Evolutionary conservation across 2,113 vertebrate genomes (phyloP), one percentile per base, ranked within the genome.

Genomic region (Mola mola): DNA sequence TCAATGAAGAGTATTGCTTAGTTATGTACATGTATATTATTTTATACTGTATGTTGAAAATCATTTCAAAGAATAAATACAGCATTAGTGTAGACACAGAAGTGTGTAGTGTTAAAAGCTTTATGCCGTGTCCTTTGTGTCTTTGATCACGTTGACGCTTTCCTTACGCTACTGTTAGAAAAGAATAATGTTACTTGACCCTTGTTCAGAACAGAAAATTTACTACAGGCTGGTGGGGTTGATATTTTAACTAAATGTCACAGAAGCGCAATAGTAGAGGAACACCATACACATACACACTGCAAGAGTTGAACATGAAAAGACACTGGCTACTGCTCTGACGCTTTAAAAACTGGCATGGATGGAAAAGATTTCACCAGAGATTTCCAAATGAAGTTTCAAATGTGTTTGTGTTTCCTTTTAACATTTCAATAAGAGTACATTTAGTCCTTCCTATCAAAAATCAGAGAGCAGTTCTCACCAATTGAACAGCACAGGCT

Each of bases 51-150:
- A 26, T 58, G 34, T 62, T 40, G 5, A 53, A 22, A 61, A 68
- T 58, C 12, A 69, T 63, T 75, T 61, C 16, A 53, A 33, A 77
- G 58, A 82, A 78, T 80, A 81, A 82, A 87, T 17, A 53, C 15
- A 12, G 46, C 38, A 36, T 52, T 22, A 20, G 13, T 26, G 12
- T 16, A 31, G 43, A 52, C 33, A 28, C 40, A 26, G 46, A 53
- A n/a, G 11, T 31, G 5, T 8, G 28, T 21, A 16, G 5, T n/a
- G 2, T 31, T n/a, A n/a, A n/a, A n/a, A n/a, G n/a, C 13, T 12
- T 36, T 36, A 1, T 6, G 38, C 15, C 16, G 6, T 8, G 13
- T 13, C 13, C 33, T 36, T 33, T 9, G n/a, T n/a, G n/a, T n/a
- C n/a, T n/a, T n/a, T n/a, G n/a, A n/a, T n/a, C n/a, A n/a, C n/a